Evolutionary conservation across 2,797 vertebrate species (phyloP).

Genomic region (Tangara arthus): DNA sequence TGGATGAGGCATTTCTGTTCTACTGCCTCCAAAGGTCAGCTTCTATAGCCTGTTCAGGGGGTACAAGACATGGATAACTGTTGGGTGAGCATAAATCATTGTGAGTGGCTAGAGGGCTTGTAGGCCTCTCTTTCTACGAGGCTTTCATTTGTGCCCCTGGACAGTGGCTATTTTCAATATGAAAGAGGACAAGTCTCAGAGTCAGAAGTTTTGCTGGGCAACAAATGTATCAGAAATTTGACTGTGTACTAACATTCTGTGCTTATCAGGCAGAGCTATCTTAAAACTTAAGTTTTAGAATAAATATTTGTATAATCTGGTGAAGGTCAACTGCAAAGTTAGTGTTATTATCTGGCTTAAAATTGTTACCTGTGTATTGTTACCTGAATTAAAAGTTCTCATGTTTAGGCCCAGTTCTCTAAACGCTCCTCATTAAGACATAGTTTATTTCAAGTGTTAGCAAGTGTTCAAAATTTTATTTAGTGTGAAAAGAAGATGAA

Average conservation of each 20-base stretch:
- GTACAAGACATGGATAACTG: background rate
- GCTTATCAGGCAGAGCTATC: background rate
- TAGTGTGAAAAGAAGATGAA: background rate
- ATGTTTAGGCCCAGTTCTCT: background rate
- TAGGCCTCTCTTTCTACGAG: background rate
- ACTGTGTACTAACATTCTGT: background rate
- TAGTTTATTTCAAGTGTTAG: background rate
- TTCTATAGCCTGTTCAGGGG: background rate
- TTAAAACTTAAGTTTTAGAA: background rate
- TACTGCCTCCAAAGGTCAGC: background rate
- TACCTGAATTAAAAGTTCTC: background rate
- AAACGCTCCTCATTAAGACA: background rate
- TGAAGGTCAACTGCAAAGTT: background rate
- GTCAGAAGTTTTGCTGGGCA: background rate
- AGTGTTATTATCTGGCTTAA: background rate
- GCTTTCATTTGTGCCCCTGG: background rate
- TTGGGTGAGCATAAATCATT: background rate
- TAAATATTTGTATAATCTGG: background rate
- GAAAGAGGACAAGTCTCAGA: background rate
- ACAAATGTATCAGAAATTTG: background rate
- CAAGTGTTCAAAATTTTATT: background rate
- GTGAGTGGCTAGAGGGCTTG: background rate
- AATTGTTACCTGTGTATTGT: background rate
- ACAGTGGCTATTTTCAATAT: background rate
- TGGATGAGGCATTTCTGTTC: background rate